Evolutionary conservation across 2,888 invertebrate genomes (phyloP), one percentile per base, ranked within the genome.

Genomic region (Cephalotes varians): DNA sequence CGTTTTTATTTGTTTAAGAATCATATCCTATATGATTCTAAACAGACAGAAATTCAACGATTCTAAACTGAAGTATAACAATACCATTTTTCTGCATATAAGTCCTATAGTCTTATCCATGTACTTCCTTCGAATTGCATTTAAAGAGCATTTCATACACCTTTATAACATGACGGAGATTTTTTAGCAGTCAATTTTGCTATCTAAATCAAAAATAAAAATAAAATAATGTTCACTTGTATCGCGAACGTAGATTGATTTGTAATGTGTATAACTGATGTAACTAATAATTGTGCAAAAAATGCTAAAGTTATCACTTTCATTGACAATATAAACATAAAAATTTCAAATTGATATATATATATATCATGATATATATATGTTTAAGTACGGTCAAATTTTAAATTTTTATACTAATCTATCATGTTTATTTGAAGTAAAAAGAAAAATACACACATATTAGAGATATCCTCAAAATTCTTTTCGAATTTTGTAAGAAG

Each of bases 81-180:
- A 54, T 69, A 54, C 25, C 31, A 49, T 79, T 69, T 31, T 31
- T 7, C 6, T 28, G 25, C 21, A 54, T n/a, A n/a, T n/a, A n/a
- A n/a, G n/a, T n/a, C n/a, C n/a, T n/a, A n/a, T n/a, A 44, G 4
- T 56, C 7, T 56, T 34, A 51, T 40, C 15, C 21, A 28, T 7
- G 64, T 51, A 64, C 34, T 64, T 64, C 15, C 37, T 37, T 51
- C 65, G 51, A 76, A 25, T 79, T 69, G 31, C 71, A 56, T 69
- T 69, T 69, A 47, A 34, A 67, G 1, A 69, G 28, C 40, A 79
- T 79, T 79, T 77, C 77, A 47, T 79, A 56, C 31, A 58, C 5
- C 9, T 79, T 79, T 79, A 7, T 56, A 56, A 79, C n/a, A 47
- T 15, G 15, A 40, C 12, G 31, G 7, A 77, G 12, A 44, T 62